Percentiles rank a stretch among this genome's conserved stretches.
Evolutionary conservation across 2,113 vertebrate genomes (phyloP).

Genomic region (Dolichallabes microphthalmus): DNA sequence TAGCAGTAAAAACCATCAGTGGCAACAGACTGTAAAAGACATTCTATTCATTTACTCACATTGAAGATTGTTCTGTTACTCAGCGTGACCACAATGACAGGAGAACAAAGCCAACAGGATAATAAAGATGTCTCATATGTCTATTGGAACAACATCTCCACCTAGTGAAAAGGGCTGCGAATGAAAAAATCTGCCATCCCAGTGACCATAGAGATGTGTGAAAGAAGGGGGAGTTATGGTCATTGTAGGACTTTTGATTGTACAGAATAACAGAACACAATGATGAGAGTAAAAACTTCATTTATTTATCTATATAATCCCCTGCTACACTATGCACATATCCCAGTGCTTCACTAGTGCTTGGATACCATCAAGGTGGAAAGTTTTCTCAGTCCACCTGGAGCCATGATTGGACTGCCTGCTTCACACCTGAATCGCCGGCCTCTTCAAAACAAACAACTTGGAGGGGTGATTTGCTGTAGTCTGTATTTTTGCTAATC

Average conservation of each 20-base stretch:
- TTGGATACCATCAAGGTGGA: too few species aligned
- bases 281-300: too few species aligned
- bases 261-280: too few species aligned
- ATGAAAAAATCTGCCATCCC: neutral
- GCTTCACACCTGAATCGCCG: too few species aligned
- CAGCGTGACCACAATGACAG: neutral
- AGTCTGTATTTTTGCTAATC: neutral
- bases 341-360: too few species aligned
- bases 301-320: too few species aligned
- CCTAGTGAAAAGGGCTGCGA: constrained; percentile 60
- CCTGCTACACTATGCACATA: too few species aligned
- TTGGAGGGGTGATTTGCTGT: neutral
- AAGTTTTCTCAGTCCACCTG: too few species aligned
- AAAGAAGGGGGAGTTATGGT: too few species aligned
- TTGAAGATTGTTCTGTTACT: neutral
- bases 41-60: neutral
- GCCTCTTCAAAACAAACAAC: neutral
- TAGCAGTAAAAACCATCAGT: neutral
- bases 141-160: constrained; percentile 58
- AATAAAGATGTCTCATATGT: neutral
- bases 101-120: neutral
- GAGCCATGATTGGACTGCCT: too few species aligned
- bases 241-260: too few species aligned
- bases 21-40: neutral
- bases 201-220: neutral